phyloP scores from a whole-genome alignment of 2,888 invertebrate species.

The Clistopyga incitator region DNA sequence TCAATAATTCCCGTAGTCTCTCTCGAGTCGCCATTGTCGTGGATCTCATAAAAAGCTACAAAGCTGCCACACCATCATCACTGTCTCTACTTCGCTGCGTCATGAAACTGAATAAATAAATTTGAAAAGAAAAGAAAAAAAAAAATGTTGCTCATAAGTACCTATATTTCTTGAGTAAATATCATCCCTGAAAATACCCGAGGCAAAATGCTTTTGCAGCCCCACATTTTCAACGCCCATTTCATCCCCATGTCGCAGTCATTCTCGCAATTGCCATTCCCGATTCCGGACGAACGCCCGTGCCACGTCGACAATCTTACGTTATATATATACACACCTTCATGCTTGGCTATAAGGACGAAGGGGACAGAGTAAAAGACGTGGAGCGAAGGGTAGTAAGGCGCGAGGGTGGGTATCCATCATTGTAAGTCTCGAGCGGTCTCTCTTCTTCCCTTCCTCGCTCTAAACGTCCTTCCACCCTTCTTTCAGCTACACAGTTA shows the following conservation, averaged over 20 bases:
- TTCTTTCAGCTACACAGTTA: slow-evolving; percentile 15
- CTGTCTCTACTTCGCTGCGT: not conserved
- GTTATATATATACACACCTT: slow-evolving; percentile 24
- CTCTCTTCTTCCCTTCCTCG: slow-evolving; percentile 3
- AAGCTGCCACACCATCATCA: not conserved
- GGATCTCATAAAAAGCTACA: not conserved
- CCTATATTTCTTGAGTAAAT: slow-evolving; percentile 35
- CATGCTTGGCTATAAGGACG: slow-evolving; percentile 4
- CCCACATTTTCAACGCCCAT: slow-evolving; percentile 19
- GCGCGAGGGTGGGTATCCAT: slow-evolving; percentile 38
- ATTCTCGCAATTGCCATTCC: slow-evolving; percentile 45
- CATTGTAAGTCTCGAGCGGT: slow-evolving; percentile 43
- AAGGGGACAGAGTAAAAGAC: slow-evolving; percentile 29
- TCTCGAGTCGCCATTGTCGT: slow-evolving; percentile 31
- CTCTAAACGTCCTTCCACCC: not conserved
- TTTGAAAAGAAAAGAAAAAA: too few relatives aligned
- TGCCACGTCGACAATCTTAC: slow-evolving; percentile 47
- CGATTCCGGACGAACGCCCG: slow-evolving; percentile 41
- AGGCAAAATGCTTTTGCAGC: not conserved
- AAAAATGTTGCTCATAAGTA: not conserved
- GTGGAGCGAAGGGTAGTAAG: slow-evolving; percentile 30
- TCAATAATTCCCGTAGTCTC: slow-evolving; percentile 53
- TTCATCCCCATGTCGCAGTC: slow-evolving; percentile 27
- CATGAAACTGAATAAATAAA: slow-evolving; percentile 5
- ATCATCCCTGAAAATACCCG: slow-evolving; percentile 4